A percentile compares a stretch with the other conserved stretches of the same genome.
phyloP scores from a whole-genome alignment of 2,797 vertebrate genomes.

The Microctenopoma steveboyesi region DNA sequence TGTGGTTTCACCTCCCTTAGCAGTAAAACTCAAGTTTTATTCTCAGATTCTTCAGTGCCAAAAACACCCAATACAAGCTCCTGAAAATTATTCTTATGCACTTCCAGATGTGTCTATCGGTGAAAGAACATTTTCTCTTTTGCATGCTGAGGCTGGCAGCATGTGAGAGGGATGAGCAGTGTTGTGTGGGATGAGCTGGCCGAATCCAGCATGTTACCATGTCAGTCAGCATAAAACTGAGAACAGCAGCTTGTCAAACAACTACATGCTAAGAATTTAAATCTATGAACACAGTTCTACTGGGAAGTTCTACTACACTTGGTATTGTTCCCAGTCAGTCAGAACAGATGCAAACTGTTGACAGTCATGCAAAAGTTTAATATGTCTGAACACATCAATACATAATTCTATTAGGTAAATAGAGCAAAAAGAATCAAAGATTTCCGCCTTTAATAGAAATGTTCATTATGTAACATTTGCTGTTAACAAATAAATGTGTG shows the following conservation, averaged over 20 bases:
- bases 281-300: conserved; percentile 25
- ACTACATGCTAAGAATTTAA: conserved; percentile 49
- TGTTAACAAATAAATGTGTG: no score
- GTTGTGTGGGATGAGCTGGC: conserved; percentile 67
- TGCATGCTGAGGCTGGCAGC: conserved; percentile 51
- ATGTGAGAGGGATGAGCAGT: conserved; percentile 53
- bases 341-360: not conserved
- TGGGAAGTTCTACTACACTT: conserved; percentile 9
- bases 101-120: conserved; percentile 45
- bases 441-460: no score
- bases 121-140: conserved; percentile 45
- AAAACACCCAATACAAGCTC: conserved; percentile 10
- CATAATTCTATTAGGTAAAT: no score
- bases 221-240: conserved; percentile 53
- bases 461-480: no score
- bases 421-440: no score
- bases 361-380: not conserved
- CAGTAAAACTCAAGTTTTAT: conserved; percentile 11
- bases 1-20: conserved; percentile 29
- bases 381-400: not conserved
- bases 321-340: not conserved
- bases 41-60: conserved; percentile 8
- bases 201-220: conserved; percentile 43
- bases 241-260: conserved; percentile 52
- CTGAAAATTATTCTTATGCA: conserved; percentile 22